These are phyloP conservation scores for Orchesella flavescens DNA, from an alignment of 2,888 invertebrate species.

Conservation along the genomic window DNA sequence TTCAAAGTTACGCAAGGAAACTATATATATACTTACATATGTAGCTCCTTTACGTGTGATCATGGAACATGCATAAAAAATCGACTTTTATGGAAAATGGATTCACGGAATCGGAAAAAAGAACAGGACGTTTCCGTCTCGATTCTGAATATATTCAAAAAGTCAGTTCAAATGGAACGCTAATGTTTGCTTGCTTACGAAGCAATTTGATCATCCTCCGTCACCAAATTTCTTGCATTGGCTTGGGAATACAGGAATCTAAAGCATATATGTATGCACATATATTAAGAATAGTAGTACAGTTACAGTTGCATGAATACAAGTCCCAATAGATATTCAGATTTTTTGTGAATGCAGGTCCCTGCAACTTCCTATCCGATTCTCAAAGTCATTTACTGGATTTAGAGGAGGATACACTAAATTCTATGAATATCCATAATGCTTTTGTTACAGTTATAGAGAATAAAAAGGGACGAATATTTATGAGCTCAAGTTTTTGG, in stretches of 20 bases:
- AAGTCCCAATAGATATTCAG: background rate
- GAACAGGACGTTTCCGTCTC: constrained; percentile 5
- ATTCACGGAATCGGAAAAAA: background rate
- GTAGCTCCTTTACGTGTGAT: too few species aligned
- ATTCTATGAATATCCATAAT: constrained; percentile 42
- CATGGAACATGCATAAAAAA: background rate
- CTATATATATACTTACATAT: too few species aligned
- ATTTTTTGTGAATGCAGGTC: background rate
- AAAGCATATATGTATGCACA: too few species aligned
- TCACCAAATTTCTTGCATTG: background rate
- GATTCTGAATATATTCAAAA: constrained; percentile 47
- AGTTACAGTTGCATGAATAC: background rate
- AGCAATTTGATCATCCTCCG: constrained; percentile 33
- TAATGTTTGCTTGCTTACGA: constrained; percentile 52
- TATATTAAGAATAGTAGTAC: too few species aligned
- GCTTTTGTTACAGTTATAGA: constrained; percentile 42
- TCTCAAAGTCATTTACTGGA: constrained; percentile 33
- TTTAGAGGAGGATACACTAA: constrained; percentile 51
- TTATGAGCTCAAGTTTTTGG: constrained; percentile 23
- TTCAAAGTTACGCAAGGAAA: background rate
- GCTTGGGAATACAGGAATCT: background rate
- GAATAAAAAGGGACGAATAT: constrained; percentile 47
- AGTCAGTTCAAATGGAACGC: constrained; percentile 27
- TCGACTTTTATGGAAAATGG: background rate
- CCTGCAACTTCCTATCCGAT: background rate